Conservation (phyloP, 2,113 vertebrate genomes). For the Tapirus terrestris region DNA sequence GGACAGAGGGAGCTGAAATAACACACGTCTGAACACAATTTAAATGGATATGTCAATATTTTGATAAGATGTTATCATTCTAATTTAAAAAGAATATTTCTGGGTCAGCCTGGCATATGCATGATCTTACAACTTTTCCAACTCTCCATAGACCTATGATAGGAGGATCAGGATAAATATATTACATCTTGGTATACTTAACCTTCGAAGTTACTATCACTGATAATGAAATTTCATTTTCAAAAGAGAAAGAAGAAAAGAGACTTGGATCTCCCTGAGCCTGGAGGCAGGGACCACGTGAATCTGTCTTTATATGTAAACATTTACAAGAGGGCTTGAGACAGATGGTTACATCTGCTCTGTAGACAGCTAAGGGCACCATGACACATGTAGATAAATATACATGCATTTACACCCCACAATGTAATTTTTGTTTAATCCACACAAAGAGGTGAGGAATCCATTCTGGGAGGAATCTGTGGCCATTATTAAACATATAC, state of each 20-base stretch:
- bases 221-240: not conserved
- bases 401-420: accelerated
- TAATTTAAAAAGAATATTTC: not conserved
- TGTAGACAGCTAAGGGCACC: not conserved
- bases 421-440: not conserved
- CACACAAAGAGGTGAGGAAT: not conserved
- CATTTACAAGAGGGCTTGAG: not conserved
- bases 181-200: not conserved
- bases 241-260: slow-evolving; percentile 16
- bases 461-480: not conserved
- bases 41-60: not conserved
- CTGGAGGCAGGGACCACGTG: not conserved
- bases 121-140: not conserved
- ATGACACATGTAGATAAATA: not conserved
- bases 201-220: not conserved
- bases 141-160: not conserved
- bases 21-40: not conserved
- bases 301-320: slow-evolving; percentile 20
- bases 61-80: not conserved
- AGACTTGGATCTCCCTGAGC: not conserved
- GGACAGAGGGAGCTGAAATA: not conserved
- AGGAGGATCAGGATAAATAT: not conserved
- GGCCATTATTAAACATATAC: not conserved
- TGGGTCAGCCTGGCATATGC: not conserved
- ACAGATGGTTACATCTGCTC: not conserved